phyloP scores from a whole-genome alignment of 2,113 vertebrate genomes.

The Vanacampus margaritifer region DNA sequence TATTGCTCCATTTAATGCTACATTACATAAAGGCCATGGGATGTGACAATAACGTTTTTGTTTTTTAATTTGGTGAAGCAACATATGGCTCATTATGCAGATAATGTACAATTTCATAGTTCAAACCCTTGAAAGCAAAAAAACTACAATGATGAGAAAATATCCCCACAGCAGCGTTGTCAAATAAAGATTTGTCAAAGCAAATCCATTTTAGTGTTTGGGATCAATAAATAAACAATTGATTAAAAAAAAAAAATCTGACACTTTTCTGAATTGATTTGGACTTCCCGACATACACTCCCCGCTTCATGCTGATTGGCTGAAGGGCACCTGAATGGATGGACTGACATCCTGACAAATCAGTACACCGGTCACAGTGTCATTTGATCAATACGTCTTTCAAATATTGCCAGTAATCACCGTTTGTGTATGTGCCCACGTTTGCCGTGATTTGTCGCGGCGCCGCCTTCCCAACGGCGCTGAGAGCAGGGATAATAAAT shows the following conservation, averaged over 20 bases:
- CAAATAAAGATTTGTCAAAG: no score
- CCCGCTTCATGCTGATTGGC: neutral
- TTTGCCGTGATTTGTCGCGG: slow-evolving; percentile 18
- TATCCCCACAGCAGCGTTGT: no score
- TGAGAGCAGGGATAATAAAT: slow-evolving; percentile 50
- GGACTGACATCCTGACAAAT: slow-evolving; percentile 29
- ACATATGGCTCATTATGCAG: neutral
- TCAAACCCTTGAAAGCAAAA: neutral
- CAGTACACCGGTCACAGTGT: slow-evolving; percentile 32
- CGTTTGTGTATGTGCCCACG: slow-evolving; percentile 11
- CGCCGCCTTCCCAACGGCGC: slow-evolving; percentile 18
- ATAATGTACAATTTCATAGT: neutral
- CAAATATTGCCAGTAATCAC: slow-evolving; percentile 26
- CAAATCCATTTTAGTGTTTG: neutral
- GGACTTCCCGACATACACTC: neutral
- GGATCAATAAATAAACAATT: neutral
- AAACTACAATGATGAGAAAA: no score
- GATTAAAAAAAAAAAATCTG: neutral
- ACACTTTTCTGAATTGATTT: neutral
- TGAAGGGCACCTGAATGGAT: neutral
- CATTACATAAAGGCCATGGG: no score
- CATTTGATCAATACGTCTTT: slow-evolving; percentile 17
- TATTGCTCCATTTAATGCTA: no score
- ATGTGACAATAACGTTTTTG: no score
- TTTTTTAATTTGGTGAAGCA: neutral